Conservation (phyloP, 2,888 invertebrate genomes). For the Abrostola tripartita region DNA sequence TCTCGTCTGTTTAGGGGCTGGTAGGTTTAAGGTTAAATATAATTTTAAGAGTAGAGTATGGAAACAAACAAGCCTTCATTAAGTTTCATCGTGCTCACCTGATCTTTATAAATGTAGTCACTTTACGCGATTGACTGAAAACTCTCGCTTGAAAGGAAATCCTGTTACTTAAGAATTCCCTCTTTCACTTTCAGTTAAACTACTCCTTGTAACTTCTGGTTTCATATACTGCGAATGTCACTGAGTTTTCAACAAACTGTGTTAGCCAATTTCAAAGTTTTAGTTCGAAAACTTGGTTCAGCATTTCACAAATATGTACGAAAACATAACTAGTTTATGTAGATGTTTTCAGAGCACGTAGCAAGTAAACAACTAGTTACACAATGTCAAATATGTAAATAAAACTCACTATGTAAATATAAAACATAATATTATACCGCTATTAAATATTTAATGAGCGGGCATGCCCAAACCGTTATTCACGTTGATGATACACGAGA, state of each 20-base stretch:
- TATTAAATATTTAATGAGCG: neutral
- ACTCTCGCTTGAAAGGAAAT: constrained; percentile 2
- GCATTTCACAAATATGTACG: neutral
- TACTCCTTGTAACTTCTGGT: constrained; percentile 20
- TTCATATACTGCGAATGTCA: neutral
- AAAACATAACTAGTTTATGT: neutral
- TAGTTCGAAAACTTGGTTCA: constrained; percentile 5
- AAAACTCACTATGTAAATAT: neutral
- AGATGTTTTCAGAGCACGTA: neutral
- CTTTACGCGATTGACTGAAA: constrained; percentile 5
- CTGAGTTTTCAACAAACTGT: constrained; percentile 10
- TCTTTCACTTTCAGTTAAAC: constrained; percentile 19
- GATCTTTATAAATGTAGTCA: constrained; percentile 1
- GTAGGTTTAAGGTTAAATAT: too few species aligned
- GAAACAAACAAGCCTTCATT: too few species aligned
- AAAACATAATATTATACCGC: neutral
- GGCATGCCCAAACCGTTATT: neutral
- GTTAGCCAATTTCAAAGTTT: constrained; percentile 36
- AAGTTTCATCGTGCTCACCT: neutral
- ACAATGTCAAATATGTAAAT: neutral
- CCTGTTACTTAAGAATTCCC: constrained; percentile 11
- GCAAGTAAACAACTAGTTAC: neutral
- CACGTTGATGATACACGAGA: constrained; percentile 12
- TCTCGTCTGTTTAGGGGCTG: too few species aligned
- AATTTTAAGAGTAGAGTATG: too few species aligned